A percentile compares a stretch with the other conserved stretches of the same genome.
These are phyloP conservation scores for Neocloeon triangulifer DNA, from an alignment of 1,140 invertebrate genomes.

Conservation along the genomic window DNA sequence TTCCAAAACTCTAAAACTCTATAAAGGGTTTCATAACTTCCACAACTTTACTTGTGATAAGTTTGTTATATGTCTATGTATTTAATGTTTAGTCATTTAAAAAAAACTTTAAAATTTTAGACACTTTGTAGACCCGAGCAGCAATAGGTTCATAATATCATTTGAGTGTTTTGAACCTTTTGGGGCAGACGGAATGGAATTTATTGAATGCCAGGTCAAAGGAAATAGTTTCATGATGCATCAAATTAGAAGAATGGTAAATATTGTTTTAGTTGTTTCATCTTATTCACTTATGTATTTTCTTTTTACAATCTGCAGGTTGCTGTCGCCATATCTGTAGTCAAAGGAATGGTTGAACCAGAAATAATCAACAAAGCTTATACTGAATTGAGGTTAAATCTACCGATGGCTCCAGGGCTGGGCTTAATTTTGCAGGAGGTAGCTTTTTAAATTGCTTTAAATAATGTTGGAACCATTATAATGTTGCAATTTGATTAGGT, in stretches of 20 bases:
- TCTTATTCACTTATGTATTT: too few species aligned
- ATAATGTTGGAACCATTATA: background rate
- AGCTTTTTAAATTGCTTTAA: too few species aligned
- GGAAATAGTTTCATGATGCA: slow-evolving; percentile 98
- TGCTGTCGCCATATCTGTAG: slow-evolving; percentile 56
- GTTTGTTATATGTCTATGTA: slow-evolving; percentile 32
- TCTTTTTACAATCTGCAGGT: too few species aligned
- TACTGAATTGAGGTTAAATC: slow-evolving; percentile 47
- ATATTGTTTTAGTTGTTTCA: too few species aligned
- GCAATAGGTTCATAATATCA: slow-evolving; percentile 64
- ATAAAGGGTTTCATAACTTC: slow-evolving; percentile 82
- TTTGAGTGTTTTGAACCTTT: slow-evolving; percentile 59
- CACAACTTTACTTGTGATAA: slow-evolving; percentile 93
- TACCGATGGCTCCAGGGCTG: slow-evolving; percentile 82
- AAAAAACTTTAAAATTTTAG: too few species aligned
- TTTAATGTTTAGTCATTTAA: slow-evolving; percentile 12
- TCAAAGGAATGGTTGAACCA: slow-evolving; percentile 40
- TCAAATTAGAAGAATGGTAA: slow-evolving; percentile 99
- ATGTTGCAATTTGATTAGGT: slow-evolving; percentile 10
- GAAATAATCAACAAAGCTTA: slow-evolving; percentile 42
- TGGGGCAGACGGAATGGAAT: slow-evolving; percentile 60
- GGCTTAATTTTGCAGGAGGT: slow-evolving; percentile 71
- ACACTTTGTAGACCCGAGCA: slow-evolving; percentile 57
- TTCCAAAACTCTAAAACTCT: slow-evolving; percentile 43
- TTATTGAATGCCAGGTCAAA: slow-evolving; percentile 65